Percentiles rank a stretch among this genome's conserved stretches.
Evolutionary conservation across 2,113 vertebrate genomes (phyloP).

Genomic region (Stigmatopora argus): DNA sequence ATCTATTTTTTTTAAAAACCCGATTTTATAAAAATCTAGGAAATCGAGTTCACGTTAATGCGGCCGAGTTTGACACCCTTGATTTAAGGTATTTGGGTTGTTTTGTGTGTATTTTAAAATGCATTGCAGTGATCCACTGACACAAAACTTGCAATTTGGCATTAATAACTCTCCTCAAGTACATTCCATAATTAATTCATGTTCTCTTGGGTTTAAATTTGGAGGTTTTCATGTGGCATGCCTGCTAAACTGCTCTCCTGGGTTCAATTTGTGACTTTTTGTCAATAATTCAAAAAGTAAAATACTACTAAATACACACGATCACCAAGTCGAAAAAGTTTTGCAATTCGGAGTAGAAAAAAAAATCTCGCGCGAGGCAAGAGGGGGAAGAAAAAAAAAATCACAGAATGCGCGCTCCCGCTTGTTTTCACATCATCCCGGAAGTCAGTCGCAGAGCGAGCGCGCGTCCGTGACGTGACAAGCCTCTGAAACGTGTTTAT

Average conservation of each 20-base stretch:
- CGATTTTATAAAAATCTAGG: too few relatives aligned
- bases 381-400: not conserved
- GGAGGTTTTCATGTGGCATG: not conserved
- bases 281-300: not conserved
- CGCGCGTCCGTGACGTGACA: not conserved
- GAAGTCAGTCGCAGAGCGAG: not conserved
- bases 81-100: not conserved
- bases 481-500: not conserved
- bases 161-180: not conserved
- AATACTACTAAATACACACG: not conserved
- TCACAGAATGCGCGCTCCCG: not conserved
- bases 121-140: not conserved
- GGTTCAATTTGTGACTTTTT: not conserved
- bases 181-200: not conserved
- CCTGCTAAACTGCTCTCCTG: not conserved
- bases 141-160: not conserved
- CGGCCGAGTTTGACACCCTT: too few relatives aligned
- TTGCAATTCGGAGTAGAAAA: not conserved
- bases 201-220: not conserved
- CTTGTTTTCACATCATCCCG: slow-evolving; percentile 5
- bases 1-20: too few relatives aligned
- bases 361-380: not conserved
- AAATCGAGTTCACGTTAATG: too few relatives aligned
- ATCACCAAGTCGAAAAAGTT: not conserved
- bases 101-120: not conserved